Evolutionary conservation across 2,797 vertebrate genomes (phyloP), one percentile per base, ranked within the genome.

Genomic region (Paguma larvata): DNA sequence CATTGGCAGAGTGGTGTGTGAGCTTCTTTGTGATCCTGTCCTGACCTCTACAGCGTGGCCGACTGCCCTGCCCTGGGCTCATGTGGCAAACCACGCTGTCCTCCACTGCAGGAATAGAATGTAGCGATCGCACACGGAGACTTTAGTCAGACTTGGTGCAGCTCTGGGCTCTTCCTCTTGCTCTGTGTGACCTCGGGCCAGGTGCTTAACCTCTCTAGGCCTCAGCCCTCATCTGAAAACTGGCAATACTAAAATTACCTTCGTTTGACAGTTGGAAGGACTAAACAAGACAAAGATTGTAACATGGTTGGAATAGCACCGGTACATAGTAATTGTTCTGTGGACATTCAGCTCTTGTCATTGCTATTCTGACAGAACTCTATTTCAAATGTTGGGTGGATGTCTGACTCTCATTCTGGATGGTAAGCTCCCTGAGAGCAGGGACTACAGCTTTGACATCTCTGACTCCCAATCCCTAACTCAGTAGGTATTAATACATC

Each of bases 181-280:
- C 30, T 19, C 72, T 70, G 13, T 67, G 56, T 65, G 89, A 93
- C 34, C 34, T 62, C 65, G 3, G 38, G 56, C 46, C 73, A 93
- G 23, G 67, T 51, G 46, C 38, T 89, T 84, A 85, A 46, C 67
- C 72, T 91, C 59, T 48, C 72, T n/a, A 56, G 89, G 13, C 18
- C 59, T 94, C 65, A 30, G n/a, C 41, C 89, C 34, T 90, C 72
- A 32, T 85, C 46, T 85, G 91, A 80, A 93, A 96, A 72, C 23
- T 48, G 67, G 9, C 7, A 63, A 41, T 30, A 63, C 53, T 34
- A 82, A 48, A 85, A 34, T 89, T 79, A 38, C 12, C 75, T 62
- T 59, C 27, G 68, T 7, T 30, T 77, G 53, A 48, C 38, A 46
- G 72, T 44, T 79, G 6, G 48, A 46, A 80, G 53, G 32, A 72